A percentile compares a stretch with the other conserved stretches of the same genome.
phyloP scores from a whole-genome alignment of 2,888 invertebrate genomes.

The Thecophora atra region DNA sequence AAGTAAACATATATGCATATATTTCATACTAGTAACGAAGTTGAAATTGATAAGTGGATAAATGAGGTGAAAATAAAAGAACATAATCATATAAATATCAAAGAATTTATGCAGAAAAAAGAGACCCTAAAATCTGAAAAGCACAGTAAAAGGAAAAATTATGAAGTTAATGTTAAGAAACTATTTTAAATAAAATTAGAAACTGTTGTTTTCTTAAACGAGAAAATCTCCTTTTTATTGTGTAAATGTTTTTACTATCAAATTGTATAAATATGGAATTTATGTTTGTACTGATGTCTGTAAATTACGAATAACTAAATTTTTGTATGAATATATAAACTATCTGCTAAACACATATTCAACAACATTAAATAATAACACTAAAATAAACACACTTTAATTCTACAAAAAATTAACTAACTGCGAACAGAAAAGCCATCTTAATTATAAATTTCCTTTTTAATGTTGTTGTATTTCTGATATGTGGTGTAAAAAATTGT shows the following conservation, averaged over 20 bases:
- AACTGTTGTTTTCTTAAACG: too few relatives aligned
- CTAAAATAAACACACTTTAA: not conserved
- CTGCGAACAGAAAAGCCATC: not conserved
- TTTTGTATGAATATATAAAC: not conserved
- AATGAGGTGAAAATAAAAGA: too few relatives aligned
- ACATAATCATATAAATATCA: too few relatives aligned
- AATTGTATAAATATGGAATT: not conserved
- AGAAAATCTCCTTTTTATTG: too few relatives aligned
- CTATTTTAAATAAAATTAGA: too few relatives aligned
- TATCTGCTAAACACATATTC: not conserved
- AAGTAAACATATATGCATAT: too few relatives aligned
- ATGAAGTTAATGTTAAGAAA: too few relatives aligned
- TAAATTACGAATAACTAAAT: not conserved
- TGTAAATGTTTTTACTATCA: not conserved
- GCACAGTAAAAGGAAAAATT: too few relatives aligned
- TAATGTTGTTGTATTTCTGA: conserved; percentile 6
- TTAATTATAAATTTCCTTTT: not conserved
- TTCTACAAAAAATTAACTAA: conserved; percentile 6
- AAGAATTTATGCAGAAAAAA: too few relatives aligned
- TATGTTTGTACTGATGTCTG: not conserved
- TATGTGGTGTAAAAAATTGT: conserved; percentile 25
- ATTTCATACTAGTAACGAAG: too few relatives aligned
- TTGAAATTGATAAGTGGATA: too few relatives aligned
- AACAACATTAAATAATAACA: not conserved
- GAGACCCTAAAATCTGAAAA: too few relatives aligned